These are phyloP conservation scores for Zaprionus davidi DNA, from an alignment of 1,140 invertebrate species.

Conservation along the genomic window DNA sequence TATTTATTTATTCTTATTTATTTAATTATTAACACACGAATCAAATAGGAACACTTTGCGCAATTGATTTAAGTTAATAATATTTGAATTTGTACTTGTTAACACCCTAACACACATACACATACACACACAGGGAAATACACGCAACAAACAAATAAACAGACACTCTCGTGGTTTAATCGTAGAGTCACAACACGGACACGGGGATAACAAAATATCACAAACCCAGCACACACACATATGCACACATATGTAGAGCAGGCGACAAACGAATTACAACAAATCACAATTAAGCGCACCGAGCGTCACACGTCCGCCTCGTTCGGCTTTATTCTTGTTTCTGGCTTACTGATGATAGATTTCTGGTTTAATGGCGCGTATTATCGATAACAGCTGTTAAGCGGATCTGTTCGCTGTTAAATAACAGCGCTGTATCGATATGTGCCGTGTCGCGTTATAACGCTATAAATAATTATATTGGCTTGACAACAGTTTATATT, in stretches of 20 bases:
- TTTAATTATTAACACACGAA: background rate
- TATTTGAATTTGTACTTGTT: slow-evolving; percentile 43
- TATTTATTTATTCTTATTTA: slow-evolving; percentile 9
- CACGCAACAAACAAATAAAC: slow-evolving; percentile 24
- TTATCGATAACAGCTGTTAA: slow-evolving; percentile 47
- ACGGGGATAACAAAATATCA: slow-evolving; percentile 41
- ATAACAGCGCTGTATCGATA: slow-evolving; percentile 5
- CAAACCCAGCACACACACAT: slow-evolving; percentile 31
- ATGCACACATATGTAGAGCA: slow-evolving; percentile 21
- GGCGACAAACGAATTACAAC: slow-evolving; percentile 44
- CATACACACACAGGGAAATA: slow-evolving; percentile 17
- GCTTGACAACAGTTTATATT: background rate
- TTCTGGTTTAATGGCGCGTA: slow-evolving; percentile 25
- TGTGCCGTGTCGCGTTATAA: background rate
- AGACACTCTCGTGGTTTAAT: slow-evolving; percentile 32
- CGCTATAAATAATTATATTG: background rate
- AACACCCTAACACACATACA: slow-evolving; percentile 8
- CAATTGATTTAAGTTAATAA: slow-evolving; percentile 28
- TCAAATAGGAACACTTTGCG: background rate
- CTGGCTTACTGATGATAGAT: slow-evolving; percentile 40
- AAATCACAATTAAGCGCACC: slow-evolving; percentile 48
- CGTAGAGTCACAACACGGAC: slow-evolving; percentile 34
- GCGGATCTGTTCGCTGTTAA: slow-evolving; percentile 12
- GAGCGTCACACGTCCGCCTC: slow-evolving; percentile 51
- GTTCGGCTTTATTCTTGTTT: slow-evolving; percentile 49